phyloP scores from a whole-genome alignment of 2,797 vertebrate species.

The Tenualosa ilisha region DNA sequence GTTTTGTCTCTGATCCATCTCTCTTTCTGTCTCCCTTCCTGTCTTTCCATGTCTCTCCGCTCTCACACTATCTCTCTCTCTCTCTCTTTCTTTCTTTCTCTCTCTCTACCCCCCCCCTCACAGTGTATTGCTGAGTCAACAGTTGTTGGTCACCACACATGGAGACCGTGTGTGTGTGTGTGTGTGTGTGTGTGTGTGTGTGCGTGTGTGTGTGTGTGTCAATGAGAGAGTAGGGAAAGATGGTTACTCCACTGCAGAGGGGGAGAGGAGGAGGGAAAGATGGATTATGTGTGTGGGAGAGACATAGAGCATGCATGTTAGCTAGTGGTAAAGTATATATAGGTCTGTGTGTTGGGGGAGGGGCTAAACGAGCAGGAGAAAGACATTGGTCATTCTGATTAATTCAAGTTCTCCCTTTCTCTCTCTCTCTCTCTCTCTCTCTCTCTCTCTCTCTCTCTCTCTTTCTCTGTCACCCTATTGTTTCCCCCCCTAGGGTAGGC shows the following conservation, averaged over 20 bases:
- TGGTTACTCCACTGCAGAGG: background rate
- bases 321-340: background rate
- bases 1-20: too few relatives aligned
- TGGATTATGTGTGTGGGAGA: background rate
- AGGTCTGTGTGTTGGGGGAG: background rate
- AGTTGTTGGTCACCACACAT: conserved; percentile 11
- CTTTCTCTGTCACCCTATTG: background rate
- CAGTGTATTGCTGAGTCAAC: conserved; percentile 1
- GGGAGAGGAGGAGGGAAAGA: background rate
- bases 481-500: background rate
- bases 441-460: background rate
- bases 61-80: too few relatives aligned
- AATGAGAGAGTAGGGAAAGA: background rate
- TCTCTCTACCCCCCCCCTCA: background rate
- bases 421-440: background rate
- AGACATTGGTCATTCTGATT: background rate
- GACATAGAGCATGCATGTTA: too few relatives aligned
- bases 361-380: too few relatives aligned
- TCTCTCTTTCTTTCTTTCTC: background rate
- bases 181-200: conserved; percentile 1
- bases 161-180: background rate
- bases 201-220: background rate
- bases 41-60: background rate
- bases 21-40: background rate
- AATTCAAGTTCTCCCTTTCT: background rate